Percentiles rank a stretch among this genome's conserved stretches.
These are phyloP conservation scores for Festucalex cinctus DNA, from an alignment of 2,113 vertebrate species.

Conservation along the genomic window DNA sequence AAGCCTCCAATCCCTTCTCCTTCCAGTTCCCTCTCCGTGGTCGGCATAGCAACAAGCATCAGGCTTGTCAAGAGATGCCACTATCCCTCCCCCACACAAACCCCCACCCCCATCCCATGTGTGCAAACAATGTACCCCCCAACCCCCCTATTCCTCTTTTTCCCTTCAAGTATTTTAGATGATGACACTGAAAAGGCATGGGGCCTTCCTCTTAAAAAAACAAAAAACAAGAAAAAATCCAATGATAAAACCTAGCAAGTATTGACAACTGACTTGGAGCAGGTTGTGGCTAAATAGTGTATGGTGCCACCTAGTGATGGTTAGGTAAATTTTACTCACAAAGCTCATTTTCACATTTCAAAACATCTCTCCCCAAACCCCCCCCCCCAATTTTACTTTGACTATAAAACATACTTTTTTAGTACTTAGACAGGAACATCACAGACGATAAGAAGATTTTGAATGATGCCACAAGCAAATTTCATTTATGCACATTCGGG, in stretches of 20 bases:
- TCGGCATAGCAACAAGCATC: constrained; percentile 77
- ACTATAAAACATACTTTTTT: too few species aligned
- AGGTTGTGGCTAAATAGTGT: constrained; percentile 2
- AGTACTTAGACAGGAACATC: too few species aligned
- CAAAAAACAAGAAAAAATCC: neutral
- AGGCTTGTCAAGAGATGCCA: constrained; percentile 63
- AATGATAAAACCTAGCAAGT: neutral
- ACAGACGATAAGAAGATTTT: too few species aligned
- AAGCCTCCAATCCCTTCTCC: constrained; percentile 27
- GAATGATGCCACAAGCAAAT: too few species aligned
- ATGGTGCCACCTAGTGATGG: constrained; percentile 42
- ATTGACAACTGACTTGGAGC: constrained; percentile 4
- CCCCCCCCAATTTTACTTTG: too few species aligned
- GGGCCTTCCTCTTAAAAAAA: neutral
- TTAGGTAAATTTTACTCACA: constrained; percentile 1
- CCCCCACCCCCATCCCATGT: constrained; percentile 21
- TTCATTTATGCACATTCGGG: too few species aligned
- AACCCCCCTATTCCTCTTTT: neutral
- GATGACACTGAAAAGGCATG: neutral
- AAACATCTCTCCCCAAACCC: too few species aligned
- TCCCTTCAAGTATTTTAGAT: neutral
- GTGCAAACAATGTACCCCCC: constrained; percentile 24
- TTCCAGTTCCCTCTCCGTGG: constrained; percentile 55
- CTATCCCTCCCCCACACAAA: constrained; percentile 42
- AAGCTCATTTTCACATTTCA: neutral